phyloP scores from a whole-genome alignment of 2,888 invertebrate genomes.

The Lagria hirta region DNA sequence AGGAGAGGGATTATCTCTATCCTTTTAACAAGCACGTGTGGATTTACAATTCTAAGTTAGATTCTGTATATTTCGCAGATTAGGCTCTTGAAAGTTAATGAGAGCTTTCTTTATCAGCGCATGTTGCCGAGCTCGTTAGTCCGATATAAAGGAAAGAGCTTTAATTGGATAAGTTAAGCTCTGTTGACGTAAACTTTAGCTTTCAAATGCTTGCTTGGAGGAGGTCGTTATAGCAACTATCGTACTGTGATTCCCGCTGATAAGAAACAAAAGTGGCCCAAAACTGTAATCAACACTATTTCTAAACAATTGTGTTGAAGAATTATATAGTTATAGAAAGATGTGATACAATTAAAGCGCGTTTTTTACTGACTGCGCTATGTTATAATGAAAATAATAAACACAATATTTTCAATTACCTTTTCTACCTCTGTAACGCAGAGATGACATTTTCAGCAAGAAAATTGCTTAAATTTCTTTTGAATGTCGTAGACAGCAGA shows the following conservation, averaged over 20 bases:
- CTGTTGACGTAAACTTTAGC: constrained; percentile 49
- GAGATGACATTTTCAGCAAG: too few species aligned
- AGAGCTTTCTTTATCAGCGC: constrained; percentile 48
- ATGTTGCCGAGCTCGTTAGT: constrained; percentile 50
- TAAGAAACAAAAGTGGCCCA: not conserved
- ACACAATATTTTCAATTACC: too few species aligned
- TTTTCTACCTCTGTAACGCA: too few species aligned
- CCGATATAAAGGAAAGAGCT: constrained; percentile 48
- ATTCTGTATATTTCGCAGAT: constrained; percentile 36
- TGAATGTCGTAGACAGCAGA: constrained; percentile 1
- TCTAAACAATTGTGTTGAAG: too few species aligned
- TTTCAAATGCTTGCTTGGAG: constrained; percentile 42
- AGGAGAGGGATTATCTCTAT: constrained; percentile 6
- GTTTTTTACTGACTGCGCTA: too few species aligned
- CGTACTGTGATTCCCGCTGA: constrained; percentile 31
- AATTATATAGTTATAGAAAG: too few species aligned
- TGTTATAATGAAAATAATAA: too few species aligned
- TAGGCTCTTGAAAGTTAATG: constrained; percentile 43
- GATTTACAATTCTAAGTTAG: constrained; percentile 30
- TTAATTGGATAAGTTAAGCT: constrained; percentile 52
- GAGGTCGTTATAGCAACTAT: constrained; percentile 41
- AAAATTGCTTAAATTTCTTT: constrained; percentile 7
- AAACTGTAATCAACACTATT: not conserved
- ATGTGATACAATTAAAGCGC: too few species aligned
- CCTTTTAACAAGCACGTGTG: constrained; percentile 30